Base-by-base conservation (phyloP, 2,113 vertebrate genomes). In the Lepisosteus oculatus region DNA sequence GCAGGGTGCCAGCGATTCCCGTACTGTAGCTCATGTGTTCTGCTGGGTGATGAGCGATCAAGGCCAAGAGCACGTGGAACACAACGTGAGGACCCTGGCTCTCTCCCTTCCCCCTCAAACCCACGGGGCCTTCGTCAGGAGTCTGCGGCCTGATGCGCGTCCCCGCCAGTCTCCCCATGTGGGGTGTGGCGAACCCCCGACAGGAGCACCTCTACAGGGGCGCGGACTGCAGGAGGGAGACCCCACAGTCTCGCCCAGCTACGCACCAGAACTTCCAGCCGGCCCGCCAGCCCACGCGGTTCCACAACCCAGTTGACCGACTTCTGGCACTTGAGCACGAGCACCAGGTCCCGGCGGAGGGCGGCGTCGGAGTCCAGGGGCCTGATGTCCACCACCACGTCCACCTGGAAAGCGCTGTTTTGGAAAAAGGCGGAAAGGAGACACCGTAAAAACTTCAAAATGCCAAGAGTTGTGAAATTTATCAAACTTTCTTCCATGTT, bases 281-380 rank as follows among this genome's bases (percentile, higher is more conserved):
- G 95, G 79, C 97, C 96, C 0, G 83, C 85, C 69, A 99, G 77
- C 51, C 86, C 89, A 55, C 95, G 93, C 0, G 91, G 89, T 81
- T 94, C 93, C 89, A 98, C 90, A 81, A 99, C 96, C 97, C 97
- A 99, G 79, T 99, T 97, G 88, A 99, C 96, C 15, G 93, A 89
- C 83, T 95, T 96, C 70, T 88, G 81, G 61, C 96, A 97, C 84
- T 95, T 97, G 77, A 99, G 94, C 81, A 99, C 85, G 82, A 99
- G 86, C 45, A 93, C 78, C 0, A 98, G 73, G 66, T 95, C 86
- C 64, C 90, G 94, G 69, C 89, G 80, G 79, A 98, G 86, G 6
- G 76, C 89, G 47, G 73, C 44, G 7, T 90, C 88, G 17, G 88
- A 90, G 45, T 80, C 92, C 79, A 91, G 84, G 70, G 95, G 95